Conservation (phyloP, 2,888 invertebrate genomes). For the Digitonthophagus gazella region DNA sequence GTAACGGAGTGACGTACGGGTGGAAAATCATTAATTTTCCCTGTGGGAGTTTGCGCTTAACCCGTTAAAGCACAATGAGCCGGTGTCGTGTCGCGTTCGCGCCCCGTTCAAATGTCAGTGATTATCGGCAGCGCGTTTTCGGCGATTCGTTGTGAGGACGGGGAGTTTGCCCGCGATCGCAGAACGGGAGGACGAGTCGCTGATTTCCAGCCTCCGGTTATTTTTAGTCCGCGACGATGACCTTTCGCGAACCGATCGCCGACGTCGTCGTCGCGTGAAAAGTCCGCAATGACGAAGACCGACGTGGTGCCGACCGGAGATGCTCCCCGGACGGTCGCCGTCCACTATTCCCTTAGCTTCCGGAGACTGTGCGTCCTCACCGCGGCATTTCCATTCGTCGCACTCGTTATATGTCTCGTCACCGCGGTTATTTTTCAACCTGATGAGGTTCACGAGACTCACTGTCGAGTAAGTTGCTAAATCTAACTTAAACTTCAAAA, state of each 20-base stretch:
- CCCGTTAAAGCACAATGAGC: conserved; percentile 10
- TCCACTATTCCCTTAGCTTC: conserved; percentile 73
- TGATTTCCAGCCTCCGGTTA: neutral
- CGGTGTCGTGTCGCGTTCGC: neutral
- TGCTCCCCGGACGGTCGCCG: conserved; percentile 42
- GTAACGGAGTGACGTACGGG: too few relatives aligned
- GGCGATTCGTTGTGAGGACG: neutral
- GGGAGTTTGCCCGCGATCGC: neutral
- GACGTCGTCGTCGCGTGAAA: too few relatives aligned
- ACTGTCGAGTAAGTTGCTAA: conserved; percentile 77
- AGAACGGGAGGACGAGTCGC: neutral
- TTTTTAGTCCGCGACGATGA: conserved; percentile 17
- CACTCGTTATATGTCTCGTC: conserved; percentile 83
- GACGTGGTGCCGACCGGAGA: conserved; percentile 20
- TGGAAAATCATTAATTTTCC: conserved; percentile 25
- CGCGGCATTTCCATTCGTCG: conserved; percentile 79
- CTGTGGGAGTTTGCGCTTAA: conserved; percentile 16
- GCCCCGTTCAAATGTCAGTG: conserved; percentile 26
- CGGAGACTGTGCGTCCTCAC: conserved; percentile 79
- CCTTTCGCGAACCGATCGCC: neutral
- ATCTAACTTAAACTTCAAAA: too few relatives aligned
- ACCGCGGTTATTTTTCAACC: conserved; percentile 88
- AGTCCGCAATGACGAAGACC: conserved; percentile 16
- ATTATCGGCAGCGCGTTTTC: conserved; percentile 7
- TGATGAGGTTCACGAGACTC: conserved; percentile 93